These are phyloP conservation scores for Leptura quadrifasciata DNA, from an alignment of 2,888 invertebrate species.

Conservation along the genomic window DNA sequence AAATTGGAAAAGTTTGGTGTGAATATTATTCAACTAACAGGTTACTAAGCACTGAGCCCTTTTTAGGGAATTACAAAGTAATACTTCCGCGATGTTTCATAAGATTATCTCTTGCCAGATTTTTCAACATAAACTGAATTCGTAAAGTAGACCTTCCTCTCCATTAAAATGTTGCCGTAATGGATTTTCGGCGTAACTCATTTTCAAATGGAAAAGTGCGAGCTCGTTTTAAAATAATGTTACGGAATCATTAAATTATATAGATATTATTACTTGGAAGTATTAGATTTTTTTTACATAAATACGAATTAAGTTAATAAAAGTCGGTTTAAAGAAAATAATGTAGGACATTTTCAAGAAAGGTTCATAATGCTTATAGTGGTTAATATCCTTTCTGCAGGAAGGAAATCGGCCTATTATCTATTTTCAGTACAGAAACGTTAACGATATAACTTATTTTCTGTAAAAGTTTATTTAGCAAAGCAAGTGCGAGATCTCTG, in stretches of 20 bases:
- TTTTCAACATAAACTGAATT: constrained; percentile 26
- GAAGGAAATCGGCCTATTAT: not conserved
- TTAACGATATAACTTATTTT: too few relatives aligned
- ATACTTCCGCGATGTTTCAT: constrained; percentile 26
- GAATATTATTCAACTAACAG: constrained; percentile 29
- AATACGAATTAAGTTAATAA: constrained; percentile 23
- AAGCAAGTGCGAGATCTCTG: too few relatives aligned
- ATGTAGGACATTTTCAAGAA: not conserved
- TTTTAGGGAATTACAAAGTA: constrained; percentile 14
- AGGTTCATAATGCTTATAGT: not conserved
- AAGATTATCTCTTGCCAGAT: constrained; percentile 16
- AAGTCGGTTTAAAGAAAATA: constrained; percentile 3
- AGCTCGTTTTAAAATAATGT: constrained; percentile 4
- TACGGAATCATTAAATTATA: constrained; percentile 13
- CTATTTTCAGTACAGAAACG: constrained; percentile 2
- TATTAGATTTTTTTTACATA: constrained; percentile 12
- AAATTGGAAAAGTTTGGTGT: constrained; percentile 24
- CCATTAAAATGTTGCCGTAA: constrained; percentile 14
- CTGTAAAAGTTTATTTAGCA: too few relatives aligned
- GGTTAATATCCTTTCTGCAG: not conserved
- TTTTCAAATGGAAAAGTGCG: constrained; percentile 22
- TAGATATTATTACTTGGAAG: not conserved
- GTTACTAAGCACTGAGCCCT: constrained; percentile 17
- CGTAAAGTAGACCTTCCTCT: constrained; percentile 4
- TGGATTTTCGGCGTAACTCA: constrained; percentile 23